A percentile compares a stretch with the other conserved stretches of the same genome.
These are phyloP conservation scores for Parasteatoda lunata DNA, from an alignment of 2,888 invertebrate genomes.

Conservation along the genomic window DNA sequence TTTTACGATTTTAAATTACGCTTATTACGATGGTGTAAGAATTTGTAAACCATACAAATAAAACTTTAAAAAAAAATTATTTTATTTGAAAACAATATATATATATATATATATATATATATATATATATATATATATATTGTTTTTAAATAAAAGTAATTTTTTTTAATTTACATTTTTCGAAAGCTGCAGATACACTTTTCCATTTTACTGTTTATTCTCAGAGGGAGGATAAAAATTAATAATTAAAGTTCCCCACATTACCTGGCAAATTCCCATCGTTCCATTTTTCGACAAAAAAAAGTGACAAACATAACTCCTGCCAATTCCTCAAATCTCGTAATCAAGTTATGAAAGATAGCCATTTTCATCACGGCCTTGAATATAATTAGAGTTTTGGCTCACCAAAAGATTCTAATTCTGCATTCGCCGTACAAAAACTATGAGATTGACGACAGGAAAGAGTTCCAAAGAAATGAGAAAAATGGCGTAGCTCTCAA, in stretches of 20 bases:
- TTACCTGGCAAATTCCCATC: no score
- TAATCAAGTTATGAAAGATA: slow-evolving; percentile 5
- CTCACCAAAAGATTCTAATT: slow-evolving; percentile 38
- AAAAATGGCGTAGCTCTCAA: not conserved
- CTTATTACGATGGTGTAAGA: not conserved
- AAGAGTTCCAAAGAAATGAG: slow-evolving; percentile 14
- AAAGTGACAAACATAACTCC: not conserved
- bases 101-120: not conserved
- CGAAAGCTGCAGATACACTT: no score
- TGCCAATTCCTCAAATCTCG: not conserved
- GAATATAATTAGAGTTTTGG: slow-evolving; percentile 46
- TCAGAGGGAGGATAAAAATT: no score
- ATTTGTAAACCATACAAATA: not conserved
- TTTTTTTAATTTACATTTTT: no score
- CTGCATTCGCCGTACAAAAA: slow-evolving; percentile 20
- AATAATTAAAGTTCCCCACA: no score
- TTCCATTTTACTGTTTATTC: no score
- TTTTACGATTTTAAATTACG: no score
- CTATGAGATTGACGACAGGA: slow-evolving; percentile 39
- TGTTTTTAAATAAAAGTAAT: no score
- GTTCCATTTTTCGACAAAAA: no score
- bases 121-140: not conserved
- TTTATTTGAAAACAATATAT: not conserved
- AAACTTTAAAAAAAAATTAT: not conserved
- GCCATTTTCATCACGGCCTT: not conserved